Percentiles rank a stretch among this genome's conserved stretches.
phyloP scores from a whole-genome alignment of 2,888 invertebrate genomes.

The Epirrita christyi region DNA sequence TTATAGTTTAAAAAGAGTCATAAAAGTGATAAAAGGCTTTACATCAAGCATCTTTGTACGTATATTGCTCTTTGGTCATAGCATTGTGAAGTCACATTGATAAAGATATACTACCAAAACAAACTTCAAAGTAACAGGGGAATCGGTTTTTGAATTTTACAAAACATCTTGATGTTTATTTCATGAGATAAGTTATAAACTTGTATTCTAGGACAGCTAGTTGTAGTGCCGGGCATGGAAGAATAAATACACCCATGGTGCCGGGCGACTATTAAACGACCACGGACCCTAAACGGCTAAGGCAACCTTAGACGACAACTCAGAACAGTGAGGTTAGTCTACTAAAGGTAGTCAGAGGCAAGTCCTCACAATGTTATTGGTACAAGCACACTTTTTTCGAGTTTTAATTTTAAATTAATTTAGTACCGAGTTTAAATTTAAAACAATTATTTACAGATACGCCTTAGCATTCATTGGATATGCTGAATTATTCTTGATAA shows the following conservation, averaged over 20 bases:
- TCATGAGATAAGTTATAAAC: neutral
- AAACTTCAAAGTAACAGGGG: neutral
- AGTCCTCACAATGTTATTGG: too few relatives aligned
- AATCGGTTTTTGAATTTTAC: neutral
- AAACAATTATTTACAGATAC: neutral
- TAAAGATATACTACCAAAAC: neutral
- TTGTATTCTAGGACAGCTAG: neutral
- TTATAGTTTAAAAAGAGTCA: conserved; percentile 1
- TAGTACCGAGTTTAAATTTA: neutral
- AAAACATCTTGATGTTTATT: conserved; percentile 1
- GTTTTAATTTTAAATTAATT: neutral
- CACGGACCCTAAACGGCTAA: too few relatives aligned
- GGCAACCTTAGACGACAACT: too few relatives aligned
- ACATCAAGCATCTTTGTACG: neutral
- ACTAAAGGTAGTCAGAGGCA: too few relatives aligned
- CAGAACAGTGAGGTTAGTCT: too few relatives aligned
- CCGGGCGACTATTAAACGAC: too few relatives aligned
- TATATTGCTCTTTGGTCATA: neutral
- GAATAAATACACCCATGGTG: too few relatives aligned
- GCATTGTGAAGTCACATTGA: conserved; percentile 1
- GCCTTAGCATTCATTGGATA: neutral
- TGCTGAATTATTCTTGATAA: neutral
- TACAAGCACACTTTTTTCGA: too few relatives aligned
- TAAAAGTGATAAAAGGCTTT: neutral
- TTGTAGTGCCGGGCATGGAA: too few relatives aligned